Evolutionary conservation across 1,140 invertebrate genomes (phyloP), one percentile per base, ranked within the genome.

Genomic region (Trichomalopsis sarcophagae): DNA sequence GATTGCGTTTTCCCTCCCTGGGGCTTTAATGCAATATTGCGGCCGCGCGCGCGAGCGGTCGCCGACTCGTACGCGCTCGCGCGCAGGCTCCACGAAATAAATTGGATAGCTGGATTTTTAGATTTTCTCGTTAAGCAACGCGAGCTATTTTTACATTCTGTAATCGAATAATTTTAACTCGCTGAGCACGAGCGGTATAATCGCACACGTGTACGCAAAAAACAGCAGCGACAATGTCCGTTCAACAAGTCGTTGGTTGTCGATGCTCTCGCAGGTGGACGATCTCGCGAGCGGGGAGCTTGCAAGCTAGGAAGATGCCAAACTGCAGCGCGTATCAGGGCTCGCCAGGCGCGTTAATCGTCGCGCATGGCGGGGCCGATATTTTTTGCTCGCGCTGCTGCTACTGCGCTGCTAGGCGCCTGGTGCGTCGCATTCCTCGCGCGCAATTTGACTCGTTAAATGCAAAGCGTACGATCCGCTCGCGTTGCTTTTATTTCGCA

Each of bases 21-120:
- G 71, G 62, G 84, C 44, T 82, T 82, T 78, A 69, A 82, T 82
- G 74, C 81, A 86, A 82, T 86, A 86, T 86, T 73, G 69, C 40
- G 55, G 17, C 62, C 2, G 23, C 40, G 23, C 40, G 13, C 44
- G 17, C 40, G 13, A 27, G 17, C 40, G 23, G 27, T n/a, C 4
- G 21, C 21, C 6, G 23, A 33, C 69, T 71, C 69, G 23, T 71
- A 30, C 36, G 36, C 40, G 30, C 13, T n/a, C n/a, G 27, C 21
- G 27, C 1, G 27, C 27, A 2, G 27, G 27, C 68, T 62, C 3
- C 36, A n/a, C 50, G 36, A 81, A 85, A 85, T 85, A 85, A 81
- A 85, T 85, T 85, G 71, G 71, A 81, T 76, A 44, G 55, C 44
- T 81, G 23, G 71, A 81, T 81, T 85, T 85, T 85, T 79, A 76